Evolutionary conservation across 2,797 vertebrate genomes (phyloP).

Genomic region (Pyrocephalus nanus): DNA sequence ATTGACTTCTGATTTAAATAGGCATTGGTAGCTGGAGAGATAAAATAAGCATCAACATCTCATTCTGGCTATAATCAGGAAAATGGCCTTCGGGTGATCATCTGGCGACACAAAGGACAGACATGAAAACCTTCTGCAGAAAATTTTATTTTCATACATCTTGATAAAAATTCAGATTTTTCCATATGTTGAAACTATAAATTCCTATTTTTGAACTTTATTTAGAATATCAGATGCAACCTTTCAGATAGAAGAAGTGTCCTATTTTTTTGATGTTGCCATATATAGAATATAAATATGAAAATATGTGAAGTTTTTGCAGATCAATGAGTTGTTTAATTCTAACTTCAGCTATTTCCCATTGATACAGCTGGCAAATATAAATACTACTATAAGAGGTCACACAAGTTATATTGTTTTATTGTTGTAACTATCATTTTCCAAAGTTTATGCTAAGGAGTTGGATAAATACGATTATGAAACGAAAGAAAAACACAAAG

Average conservation of each 20-base stretch:
- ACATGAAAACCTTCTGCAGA: background rate
- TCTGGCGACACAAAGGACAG: background rate
- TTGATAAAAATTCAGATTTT: background rate
- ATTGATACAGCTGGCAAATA: background rate
- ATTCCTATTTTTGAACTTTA: background rate
- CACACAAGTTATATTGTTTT: background rate
- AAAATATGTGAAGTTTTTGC: background rate
- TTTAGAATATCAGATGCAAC: background rate
- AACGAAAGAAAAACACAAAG: background rate
- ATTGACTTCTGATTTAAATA: conserved; percentile 23
- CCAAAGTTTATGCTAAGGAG: background rate
- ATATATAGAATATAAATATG: background rate
- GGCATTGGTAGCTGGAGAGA: background rate
- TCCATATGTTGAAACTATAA: fast-evolving
- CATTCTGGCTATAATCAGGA: background rate
- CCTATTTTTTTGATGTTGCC: background rate
- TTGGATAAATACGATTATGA: background rate
- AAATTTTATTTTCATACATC: background rate
- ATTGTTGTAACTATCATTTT: background rate
- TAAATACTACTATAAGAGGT: background rate
- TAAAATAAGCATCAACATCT: background rate
- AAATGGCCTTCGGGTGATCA: background rate
- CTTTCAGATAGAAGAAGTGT: background rate
- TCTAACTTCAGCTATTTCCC: background rate
- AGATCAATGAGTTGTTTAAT: background rate